phyloP scores from a whole-genome alignment of 2,888 invertebrate species.

The Chloroclystis v-ata region DNA sequence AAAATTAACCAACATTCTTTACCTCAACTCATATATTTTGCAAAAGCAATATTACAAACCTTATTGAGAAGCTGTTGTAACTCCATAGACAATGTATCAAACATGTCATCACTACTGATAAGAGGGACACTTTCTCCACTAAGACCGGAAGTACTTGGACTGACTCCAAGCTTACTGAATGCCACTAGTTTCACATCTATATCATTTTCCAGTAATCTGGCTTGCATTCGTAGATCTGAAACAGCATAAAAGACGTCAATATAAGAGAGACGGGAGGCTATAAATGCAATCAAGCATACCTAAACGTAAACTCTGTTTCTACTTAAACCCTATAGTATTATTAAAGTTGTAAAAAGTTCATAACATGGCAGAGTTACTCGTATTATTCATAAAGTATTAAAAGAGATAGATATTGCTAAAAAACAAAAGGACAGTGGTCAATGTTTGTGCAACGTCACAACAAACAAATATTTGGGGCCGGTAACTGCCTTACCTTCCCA shows the following conservation, averaged over 20 bases:
- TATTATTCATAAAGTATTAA: no score
- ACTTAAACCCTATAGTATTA: no score
- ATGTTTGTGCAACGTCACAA: conserved; percentile 22
- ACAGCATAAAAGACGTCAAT: no score
- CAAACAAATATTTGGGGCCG: background rate
- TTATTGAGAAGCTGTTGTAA: conserved; percentile 91
- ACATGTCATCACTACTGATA: conserved; percentile 92
- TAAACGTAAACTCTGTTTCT: no score
- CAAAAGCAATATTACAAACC: conserved; percentile 61
- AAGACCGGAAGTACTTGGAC: conserved; percentile 70
- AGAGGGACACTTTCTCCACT: conserved; percentile 88
- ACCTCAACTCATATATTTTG: no score
- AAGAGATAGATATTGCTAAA: no score
- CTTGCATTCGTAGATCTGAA: conserved; percentile 93
- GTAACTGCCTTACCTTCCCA: conserved; percentile 56
- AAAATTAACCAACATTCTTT: no score
- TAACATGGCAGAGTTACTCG: no score
- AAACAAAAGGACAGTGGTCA: no score
- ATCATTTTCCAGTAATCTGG: conserved; percentile 95
- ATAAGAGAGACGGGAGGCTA: no score
- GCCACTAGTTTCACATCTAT: conserved; percentile 97
- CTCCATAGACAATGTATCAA: conserved; percentile 94
- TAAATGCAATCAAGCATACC: no score
- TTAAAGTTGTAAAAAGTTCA: no score
- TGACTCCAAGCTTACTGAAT: conserved; percentile 95